Base-by-base conservation (phyloP, 2,113 vertebrate genomes). In the Lepus timidus region DNA sequence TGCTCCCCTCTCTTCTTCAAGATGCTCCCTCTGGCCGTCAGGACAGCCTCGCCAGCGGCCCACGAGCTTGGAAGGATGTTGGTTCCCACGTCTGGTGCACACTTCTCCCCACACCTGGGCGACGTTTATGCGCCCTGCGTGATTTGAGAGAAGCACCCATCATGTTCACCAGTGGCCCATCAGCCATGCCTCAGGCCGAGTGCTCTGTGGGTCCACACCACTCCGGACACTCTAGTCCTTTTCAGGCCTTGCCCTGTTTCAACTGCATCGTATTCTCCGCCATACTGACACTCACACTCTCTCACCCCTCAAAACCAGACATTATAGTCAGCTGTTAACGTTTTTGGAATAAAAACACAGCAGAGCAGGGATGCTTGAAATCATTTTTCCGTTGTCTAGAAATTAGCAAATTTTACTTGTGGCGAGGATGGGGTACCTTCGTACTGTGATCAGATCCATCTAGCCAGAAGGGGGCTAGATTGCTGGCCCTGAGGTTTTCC, bases 331-430 rank as follows among this genome's bases (percentile, higher is more conserved):
- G 9, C 79, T 39, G 16, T 85, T 79, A 31, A 81, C 68, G 49
- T 92, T 87, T 71, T 85, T 90, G 16, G 19, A 89, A 52, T 95
- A 55, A 96, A 85, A 20, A 67, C n/a, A 70, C 55, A 87, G 87
- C 12, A 58, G 80, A 78, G 39, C 19, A 68, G 44, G 27, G 36
- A 58, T 80, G 49, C 33, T 88, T 58, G 84, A 88, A 49, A 58
- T 81, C n/a, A 64, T 33, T 91, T 75, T 85, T 81, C 93, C 87
- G 0, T 75, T n/a, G 33, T 68, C 39, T 79, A 93, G 49, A 95
- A 92, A 70, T 71, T 33, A 65, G 19, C 23, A 85, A n/a, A 3
- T 74, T 86, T 89, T 65, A 12, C 79, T 88, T 94, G 79, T 39
- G 29, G 75, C 19, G 44, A 7, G 44, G 44, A 44, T 44, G 44